These are phyloP conservation scores for Kryphioiulus occultus DNA, from an alignment of 2,888 invertebrate species.

Conservation along the genomic window DNA sequence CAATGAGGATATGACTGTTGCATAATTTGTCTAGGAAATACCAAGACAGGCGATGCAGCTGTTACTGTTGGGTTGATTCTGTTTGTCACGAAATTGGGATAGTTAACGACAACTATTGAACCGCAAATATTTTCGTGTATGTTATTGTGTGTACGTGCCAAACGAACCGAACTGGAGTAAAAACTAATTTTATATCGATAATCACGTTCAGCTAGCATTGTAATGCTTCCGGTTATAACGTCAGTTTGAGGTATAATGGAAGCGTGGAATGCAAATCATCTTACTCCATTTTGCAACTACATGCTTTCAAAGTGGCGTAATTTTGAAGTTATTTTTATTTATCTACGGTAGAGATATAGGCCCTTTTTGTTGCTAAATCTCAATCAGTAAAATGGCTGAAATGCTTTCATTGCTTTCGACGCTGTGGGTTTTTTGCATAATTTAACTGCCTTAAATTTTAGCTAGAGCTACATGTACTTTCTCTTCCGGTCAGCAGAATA, in stretches of 20 bases:
- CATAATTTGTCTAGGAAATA: neutral
- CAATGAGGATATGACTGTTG: neutral
- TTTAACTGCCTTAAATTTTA: no score
- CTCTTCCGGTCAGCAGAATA: no score
- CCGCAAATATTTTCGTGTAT: neutral
- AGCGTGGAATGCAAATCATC: neutral
- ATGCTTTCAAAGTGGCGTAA: neutral
- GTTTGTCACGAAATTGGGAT: neutral
- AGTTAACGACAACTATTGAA: neutral
- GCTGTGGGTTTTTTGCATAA: no score
- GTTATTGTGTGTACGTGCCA: neutral
- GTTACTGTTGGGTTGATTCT: neutral
- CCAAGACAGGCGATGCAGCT: neutral
- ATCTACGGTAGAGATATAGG: no score
- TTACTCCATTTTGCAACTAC: neutral
- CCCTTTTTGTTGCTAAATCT: neutral
- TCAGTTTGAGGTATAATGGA: neutral
- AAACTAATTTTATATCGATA: neutral
- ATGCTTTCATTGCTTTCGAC: no score
- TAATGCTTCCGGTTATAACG: neutral
- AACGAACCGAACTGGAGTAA: no score
- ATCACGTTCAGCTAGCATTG: neutral
- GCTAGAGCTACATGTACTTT: no score
- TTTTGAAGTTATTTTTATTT: neutral
- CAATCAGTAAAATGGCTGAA: neutral